Evolutionary conservation across 1,140 invertebrate genomes (phyloP).

Genomic region (Lordiphosa clarofinis): DNA sequence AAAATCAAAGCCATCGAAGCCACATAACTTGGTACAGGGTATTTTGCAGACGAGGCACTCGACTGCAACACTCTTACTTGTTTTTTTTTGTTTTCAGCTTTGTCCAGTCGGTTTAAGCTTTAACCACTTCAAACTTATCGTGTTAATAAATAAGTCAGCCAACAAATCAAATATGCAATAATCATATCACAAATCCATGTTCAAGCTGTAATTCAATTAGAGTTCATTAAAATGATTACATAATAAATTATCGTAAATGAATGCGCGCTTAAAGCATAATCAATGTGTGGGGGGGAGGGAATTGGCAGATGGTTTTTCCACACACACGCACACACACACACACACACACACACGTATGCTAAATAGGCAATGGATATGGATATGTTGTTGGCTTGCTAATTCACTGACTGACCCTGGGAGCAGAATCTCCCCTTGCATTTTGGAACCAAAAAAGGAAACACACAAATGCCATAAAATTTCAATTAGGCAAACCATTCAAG

Average conservation of each 20-base stretch:
- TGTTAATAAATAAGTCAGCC: no score
- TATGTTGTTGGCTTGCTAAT: no score
- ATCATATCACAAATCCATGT: constrained; percentile 26
- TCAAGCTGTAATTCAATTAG: constrained; percentile 39
- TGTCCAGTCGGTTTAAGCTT: constrained; percentile 27
- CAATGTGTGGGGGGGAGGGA: neutral
- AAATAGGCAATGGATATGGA: neutral
- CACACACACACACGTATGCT: no score
- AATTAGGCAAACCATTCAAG: constrained; percentile 75
- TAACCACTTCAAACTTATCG: neutral
- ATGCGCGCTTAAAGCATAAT: constrained; percentile 21
- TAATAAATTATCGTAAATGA: constrained; percentile 44
- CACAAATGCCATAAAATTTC: constrained; percentile 68
- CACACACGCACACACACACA: neutral
- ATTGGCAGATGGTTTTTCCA: neutral
- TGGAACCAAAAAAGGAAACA: constrained; percentile 41
- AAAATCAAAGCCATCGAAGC: no score
- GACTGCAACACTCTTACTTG: no score
- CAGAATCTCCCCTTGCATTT: no score
- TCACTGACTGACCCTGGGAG: no score
- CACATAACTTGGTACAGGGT: no score
- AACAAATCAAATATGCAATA: constrained; percentile 5
- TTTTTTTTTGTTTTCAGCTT: no score
- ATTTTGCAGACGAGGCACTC: no score
- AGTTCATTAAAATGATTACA: constrained; percentile 52